Conservation (phyloP, 2,888 invertebrate species). For the Dorcus parallelipipedus region DNA sequence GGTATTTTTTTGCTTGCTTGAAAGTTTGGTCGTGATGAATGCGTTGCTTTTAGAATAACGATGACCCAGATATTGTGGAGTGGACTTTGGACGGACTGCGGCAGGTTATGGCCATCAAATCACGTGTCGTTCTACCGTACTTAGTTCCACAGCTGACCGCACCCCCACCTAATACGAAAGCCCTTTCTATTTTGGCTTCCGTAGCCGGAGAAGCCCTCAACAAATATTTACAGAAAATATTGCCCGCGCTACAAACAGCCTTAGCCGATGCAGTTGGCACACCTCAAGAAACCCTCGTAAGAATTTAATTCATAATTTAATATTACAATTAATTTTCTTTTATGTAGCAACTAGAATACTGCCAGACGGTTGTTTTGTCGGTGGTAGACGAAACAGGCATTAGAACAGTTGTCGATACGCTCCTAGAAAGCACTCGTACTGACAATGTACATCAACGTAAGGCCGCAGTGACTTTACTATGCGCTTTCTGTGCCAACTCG, state of each 20-base stretch:
- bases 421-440: constrained; percentile 72
- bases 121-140: constrained; percentile 92
- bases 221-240: constrained; percentile 84
- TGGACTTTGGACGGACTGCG: constrained; percentile 92
- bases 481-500: constrained; percentile 86
- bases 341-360: constrained; percentile 78
- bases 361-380: constrained; percentile 88
- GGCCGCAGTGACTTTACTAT: constrained; percentile 82
- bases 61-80: constrained; percentile 77
- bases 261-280: constrained; percentile 67
- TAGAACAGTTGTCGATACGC: constrained; percentile 80
- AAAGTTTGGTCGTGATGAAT: neutral
- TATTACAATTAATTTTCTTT: neutral
- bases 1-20: constrained; percentile 42
- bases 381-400: constrained; percentile 86
- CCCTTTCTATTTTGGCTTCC: constrained; percentile 88
- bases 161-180: constrained; percentile 88
- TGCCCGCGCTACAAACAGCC: constrained; percentile 83
- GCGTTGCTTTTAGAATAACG: constrained; percentile 58
- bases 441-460: constrained; percentile 64
- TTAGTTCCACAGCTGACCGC: constrained; percentile 91
- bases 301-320: neutral
- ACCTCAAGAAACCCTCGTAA: constrained; percentile 54
- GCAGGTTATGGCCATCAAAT: constrained; percentile 96
- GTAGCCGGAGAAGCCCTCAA: constrained; percentile 93